Evolutionary conservation across 2,888 invertebrate genomes (phyloP).

Genomic region (Amphipoea oculea): DNA sequence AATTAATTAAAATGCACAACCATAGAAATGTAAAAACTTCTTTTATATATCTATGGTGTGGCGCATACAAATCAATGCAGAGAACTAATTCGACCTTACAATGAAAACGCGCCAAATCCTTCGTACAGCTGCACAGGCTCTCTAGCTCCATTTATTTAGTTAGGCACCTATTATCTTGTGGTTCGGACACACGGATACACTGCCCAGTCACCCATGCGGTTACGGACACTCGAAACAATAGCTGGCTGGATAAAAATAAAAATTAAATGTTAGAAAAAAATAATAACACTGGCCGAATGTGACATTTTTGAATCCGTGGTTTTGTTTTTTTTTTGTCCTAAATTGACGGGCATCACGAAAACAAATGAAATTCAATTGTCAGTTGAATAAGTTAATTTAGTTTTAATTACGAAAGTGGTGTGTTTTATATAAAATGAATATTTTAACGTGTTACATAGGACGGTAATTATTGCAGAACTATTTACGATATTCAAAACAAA

Average conservation of each 20-base stretch:
- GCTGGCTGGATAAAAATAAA: constrained; percentile 12
- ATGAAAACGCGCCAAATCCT: constrained; percentile 72
- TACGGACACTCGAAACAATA: constrained; percentile 19
- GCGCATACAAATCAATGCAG: neutral
- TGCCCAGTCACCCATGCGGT: constrained; percentile 51
- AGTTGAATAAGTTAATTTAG: neutral
- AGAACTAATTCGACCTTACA: constrained; percentile 19
- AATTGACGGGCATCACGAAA: constrained; percentile 24
- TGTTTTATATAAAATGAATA: neutral
- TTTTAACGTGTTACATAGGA: neutral
- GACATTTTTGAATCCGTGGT: constrained; percentile 20
- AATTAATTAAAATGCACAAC: neutral
- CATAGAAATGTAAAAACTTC: too few relatives aligned
- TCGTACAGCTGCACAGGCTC: constrained; percentile 58
- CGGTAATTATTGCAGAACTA: neutral
- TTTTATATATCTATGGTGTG: too few relatives aligned
- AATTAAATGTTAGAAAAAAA: neutral
- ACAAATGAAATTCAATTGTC: neutral
- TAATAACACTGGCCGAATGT: constrained; percentile 16
- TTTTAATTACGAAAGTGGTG: neutral
- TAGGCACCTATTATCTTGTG: constrained; percentile 76
- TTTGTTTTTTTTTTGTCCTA: neutral
- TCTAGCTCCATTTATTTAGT: constrained; percentile 73
- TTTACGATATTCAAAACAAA: neutral
- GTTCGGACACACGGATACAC: constrained; percentile 71